Evolutionary conservation across 1,140 invertebrate species (phyloP).

Genomic region (Ruditapes philippinarum): DNA sequence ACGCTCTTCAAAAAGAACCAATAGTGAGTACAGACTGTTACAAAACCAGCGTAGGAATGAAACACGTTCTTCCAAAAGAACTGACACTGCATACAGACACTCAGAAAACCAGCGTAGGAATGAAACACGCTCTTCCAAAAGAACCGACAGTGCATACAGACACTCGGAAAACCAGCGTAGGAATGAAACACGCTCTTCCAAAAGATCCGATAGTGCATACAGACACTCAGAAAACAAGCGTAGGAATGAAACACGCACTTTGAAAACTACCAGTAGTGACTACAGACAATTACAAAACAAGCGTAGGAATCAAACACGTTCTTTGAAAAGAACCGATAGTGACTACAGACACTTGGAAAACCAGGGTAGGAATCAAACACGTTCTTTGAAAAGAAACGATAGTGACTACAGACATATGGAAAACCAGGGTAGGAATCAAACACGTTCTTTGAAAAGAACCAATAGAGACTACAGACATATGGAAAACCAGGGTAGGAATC

Average conservation of each 20-base stretch:
- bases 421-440: slow-evolving; percentile 14
- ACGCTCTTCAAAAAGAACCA: neutral
- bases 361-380: slow-evolving; percentile 4
- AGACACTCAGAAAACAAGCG: no score
- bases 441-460: neutral
- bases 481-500: slow-evolving; percentile 19
- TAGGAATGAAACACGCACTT: neutral
- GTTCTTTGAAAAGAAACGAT: neutral
- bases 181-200: neutral
- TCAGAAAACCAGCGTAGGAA: no score
- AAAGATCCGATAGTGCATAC: neutral
- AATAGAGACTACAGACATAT: neutral
- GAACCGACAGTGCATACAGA: neutral
- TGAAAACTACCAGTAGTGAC: slow-evolving; percentile 38
- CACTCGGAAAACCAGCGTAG: no score
- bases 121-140: no score
- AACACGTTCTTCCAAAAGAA: neutral
- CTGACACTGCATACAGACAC: neutral
- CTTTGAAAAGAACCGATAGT: neutral
- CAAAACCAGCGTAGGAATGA: no score
- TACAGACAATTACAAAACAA: neutral
- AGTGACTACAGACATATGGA: neutral
- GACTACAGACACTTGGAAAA: slow-evolving; percentile 12
- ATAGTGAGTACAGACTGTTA: neutral
- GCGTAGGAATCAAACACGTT: no score